Conservation (phyloP, 2,888 invertebrate species). For the Euclidia mi region DNA sequence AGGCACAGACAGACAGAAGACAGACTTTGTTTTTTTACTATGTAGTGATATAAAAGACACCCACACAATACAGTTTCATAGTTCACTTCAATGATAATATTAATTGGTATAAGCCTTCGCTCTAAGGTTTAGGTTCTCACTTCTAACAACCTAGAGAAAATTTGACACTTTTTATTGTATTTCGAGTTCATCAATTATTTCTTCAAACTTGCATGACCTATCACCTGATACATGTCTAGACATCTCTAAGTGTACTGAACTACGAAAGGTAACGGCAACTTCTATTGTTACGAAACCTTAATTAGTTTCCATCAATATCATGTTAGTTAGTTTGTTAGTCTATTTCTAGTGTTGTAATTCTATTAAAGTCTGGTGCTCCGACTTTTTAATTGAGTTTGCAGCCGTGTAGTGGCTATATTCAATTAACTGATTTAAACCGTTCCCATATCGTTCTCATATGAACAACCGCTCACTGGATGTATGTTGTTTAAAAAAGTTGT, state of each 20-base stretch:
- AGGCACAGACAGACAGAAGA: too few species aligned
- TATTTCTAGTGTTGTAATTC: conserved; percentile 20
- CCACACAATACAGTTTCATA: too few species aligned
- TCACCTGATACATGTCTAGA: conserved; percentile 3
- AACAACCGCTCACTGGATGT: conserved; percentile 16
- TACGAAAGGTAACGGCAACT: not conserved
- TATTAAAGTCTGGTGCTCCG: conserved; percentile 34
- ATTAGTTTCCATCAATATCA: conserved; percentile 14
- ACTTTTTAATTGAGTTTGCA: conserved; percentile 47
- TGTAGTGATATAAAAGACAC: too few species aligned
- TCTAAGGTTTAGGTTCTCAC: too few species aligned
- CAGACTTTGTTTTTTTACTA: too few species aligned
- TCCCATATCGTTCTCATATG: conserved; percentile 15
- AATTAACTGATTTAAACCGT: conserved; percentile 33
- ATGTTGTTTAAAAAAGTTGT: conserved; percentile 19
- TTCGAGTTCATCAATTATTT: too few species aligned
- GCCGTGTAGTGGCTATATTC: conserved; percentile 38
- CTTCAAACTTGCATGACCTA: not conserved
- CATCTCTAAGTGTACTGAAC: not conserved
- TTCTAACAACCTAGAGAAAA: too few species aligned
- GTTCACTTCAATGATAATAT: too few species aligned
- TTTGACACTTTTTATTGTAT: too few species aligned
- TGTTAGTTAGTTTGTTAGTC: conserved; percentile 17
- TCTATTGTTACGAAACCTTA: conserved; percentile 2
- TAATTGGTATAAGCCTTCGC: too few species aligned